phyloP scores from a whole-genome alignment of 2,113 vertebrate genomes.

The Lynx canadensis region DNA sequence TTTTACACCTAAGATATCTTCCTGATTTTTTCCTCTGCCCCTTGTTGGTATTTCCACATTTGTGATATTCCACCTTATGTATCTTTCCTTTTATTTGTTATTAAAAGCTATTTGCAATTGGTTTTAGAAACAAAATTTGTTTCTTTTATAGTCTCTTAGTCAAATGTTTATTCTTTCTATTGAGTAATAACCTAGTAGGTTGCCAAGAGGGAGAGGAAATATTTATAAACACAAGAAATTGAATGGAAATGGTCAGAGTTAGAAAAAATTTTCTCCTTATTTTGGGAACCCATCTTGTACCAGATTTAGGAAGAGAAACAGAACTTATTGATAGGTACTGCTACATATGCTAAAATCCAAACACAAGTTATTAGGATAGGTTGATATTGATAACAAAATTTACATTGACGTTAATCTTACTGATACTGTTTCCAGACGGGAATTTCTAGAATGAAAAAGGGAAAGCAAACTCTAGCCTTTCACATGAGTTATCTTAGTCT shows the following conservation, averaged over 20 bases:
- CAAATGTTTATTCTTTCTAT: neutral
- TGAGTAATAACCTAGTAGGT: neutral
- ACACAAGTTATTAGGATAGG: constrained; percentile 36
- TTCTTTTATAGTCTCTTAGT: neutral
- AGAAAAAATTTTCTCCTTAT: neutral
- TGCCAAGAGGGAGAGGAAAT: neutral
- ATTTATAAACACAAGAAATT: neutral
- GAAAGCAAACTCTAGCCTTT: neutral
- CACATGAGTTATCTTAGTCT: neutral
- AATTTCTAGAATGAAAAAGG: neutral
- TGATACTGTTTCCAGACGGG: neutral
- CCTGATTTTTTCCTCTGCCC: neutral
- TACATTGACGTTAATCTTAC: neutral
- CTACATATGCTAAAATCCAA: constrained; percentile 57
- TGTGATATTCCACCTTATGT: neutral
- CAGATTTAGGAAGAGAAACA: constrained; percentile 50
- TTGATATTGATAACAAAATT: neutral
- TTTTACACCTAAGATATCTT: neutral
- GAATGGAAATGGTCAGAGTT: neutral
- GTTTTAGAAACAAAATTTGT: neutral
- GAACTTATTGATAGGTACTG: constrained; percentile 58
- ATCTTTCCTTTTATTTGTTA: constrained; percentile 17
- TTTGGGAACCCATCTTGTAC: neutral
- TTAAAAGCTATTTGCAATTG: neutral
- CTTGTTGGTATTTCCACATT: neutral